Base-by-base conservation (phyloP, 2,888 invertebrate genomes). In the Chydorus sphaericus region DNA sequence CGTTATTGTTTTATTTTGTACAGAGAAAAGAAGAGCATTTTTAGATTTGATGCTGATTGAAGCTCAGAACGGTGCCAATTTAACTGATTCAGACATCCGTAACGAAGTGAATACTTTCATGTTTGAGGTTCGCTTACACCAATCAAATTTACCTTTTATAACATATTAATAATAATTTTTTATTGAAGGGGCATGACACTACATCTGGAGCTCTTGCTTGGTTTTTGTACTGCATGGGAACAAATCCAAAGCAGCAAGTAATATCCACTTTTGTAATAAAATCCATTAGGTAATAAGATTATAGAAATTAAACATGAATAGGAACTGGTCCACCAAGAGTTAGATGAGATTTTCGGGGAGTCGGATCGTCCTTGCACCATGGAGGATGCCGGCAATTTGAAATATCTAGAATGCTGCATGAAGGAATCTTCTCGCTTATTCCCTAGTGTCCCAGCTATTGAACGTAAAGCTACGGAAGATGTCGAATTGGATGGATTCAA, bases 171-270 rank as follows among this genome's bases (percentile, higher is more conserved):
- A 8, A 23, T 11, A 26, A 26, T 50, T 50, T 16, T 54, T 38
- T 26, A 14, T 16, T 16, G 18, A 8, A 57, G 75, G 78, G 77
- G 4, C 77, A 77, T 62, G 77, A 77, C 62, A 78, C 77, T 10
- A 78, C 77, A 2, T 72, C 77, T 1, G 71, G 76, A 20, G 75
- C 72, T 1, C 69, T 75, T 30, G 70, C 68, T 61, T 78, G 76
- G 75, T 69, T 72, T 7, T 62, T 74, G n/a, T 74, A 72, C 62
- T 65, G 76, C 53, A 67, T 78, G 48, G 77, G 75, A n/a, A 66
- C 69, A 48, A 64, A 77, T 63, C 71, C 70, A 1, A 69, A 73
- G 11, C 68, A 75, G 49, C 76, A 77, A 67, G 55, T 55, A 55
- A 3, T 7, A 62, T 37, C 10, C 16, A 44, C 44, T 16, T 7